Base-by-base conservation (phyloP, 2,888 invertebrate genomes). In the Drosophila pseudotalamancana region DNA sequence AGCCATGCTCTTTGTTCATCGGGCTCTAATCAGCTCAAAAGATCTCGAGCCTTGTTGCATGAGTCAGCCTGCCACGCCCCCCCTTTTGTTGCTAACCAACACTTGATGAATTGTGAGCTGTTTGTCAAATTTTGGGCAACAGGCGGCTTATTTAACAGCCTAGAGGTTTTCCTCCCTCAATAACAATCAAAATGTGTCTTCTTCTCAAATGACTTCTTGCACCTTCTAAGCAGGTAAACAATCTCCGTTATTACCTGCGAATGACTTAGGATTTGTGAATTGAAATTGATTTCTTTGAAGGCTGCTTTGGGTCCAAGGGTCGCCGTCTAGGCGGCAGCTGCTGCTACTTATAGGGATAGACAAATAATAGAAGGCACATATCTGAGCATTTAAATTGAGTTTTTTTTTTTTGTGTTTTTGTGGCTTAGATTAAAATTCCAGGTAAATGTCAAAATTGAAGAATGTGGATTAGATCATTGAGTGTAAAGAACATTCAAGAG, bases 191-290 rank as follows among this genome's bases (percentile, higher is more conserved):
- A 66, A 54, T 71, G 67, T 66, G 60, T 61, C 61, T 42, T 25
- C 19, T 11, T 43, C n/a, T 40, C 16, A 39, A 35, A 64, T 73
- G 74, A 77, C 72, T 81, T 85, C 81, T 80, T 42, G 64, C 81
- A 77, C 81, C 74, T 77, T 54, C n/a, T 8, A n/a, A 14, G 12
- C 46, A 72, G 84, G 69, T 74, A 77, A 54, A 51, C 50, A 63
- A 46, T 37, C 34, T 25, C 8, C 8, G 53, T 64, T 67, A 70
- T 71, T 74, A 71, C 72, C 75, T 72, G 75, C 6, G 23, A 16
- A 54, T 40, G 42, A 40, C 50, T 54, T 37, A 57, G 55, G 49
- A 48, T 65, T 79, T 57, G 61, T 72, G 80, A 86, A 83, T 86
- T 61, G 76, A 63, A 57, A 63, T 67, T 50, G 55, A 61, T 55